phyloP scores from a whole-genome alignment of 2,113 vertebrate genomes.

The Calyptomena viridis region DNA sequence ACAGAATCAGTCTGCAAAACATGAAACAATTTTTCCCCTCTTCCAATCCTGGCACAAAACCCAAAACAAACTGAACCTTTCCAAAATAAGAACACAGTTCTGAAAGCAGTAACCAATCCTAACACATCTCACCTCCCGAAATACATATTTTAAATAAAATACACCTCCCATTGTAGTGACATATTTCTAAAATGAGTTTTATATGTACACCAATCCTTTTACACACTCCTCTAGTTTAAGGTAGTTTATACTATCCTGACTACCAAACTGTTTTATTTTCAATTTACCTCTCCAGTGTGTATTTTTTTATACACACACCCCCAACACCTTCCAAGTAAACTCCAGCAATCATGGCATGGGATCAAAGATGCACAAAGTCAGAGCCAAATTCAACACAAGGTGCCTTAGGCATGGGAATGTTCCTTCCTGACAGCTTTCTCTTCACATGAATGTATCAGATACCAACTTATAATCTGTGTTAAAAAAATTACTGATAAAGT shows the following conservation, averaged over 20 bases:
- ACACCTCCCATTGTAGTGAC: neutral
- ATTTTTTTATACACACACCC: neutral
- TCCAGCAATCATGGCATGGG: neutral
- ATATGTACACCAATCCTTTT: neutral
- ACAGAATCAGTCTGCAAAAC: neutral
- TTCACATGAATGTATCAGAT: neutral
- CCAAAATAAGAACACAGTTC: neutral
- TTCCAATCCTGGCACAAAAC: neutral
- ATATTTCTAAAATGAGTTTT: neutral
- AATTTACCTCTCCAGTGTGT: neutral
- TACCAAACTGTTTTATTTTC: neutral
- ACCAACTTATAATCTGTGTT: neutral
- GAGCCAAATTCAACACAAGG: neutral
- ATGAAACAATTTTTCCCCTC: constrained; percentile 1
- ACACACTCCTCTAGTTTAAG: neutral
- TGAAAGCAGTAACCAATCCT: neutral
- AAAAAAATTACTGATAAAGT: neutral
- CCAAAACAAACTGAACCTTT: neutral
- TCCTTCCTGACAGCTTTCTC: neutral
- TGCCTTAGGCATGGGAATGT: neutral
- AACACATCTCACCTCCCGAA: neutral
- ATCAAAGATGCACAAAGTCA: neutral
- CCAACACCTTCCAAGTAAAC: neutral
- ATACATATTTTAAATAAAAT: neutral
- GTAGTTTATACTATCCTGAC: neutral